Evolutionary conservation across 2,113 vertebrate species (phyloP), one percentile per base, ranked within the genome.

Genomic region (Melanotaenia duboulayi): DNA sequence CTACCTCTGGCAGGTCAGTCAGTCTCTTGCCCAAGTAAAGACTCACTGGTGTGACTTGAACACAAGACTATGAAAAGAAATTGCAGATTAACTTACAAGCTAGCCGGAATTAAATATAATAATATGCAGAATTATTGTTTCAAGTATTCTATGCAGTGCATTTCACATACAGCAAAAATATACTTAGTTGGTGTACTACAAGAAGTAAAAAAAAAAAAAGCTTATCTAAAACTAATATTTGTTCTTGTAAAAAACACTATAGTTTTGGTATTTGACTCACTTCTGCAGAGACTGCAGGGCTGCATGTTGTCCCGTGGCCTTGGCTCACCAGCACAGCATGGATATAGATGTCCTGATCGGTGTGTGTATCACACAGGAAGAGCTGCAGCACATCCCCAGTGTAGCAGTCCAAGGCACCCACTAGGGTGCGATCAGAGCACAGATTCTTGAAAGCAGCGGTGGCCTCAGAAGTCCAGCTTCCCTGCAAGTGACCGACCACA

Each of bases 281-380:
- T 49, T 71, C 44, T 93, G 92, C 89, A 35, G 90, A 9, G 19
- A 91, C 76, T 90, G 81, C 35, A 56, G 59, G 59, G 74, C 19
- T 72, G 28, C 94, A 96, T 40, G 92, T 5, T 0, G 90, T 65
- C 35, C 94, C 97, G 3, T 95, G 94, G 54, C 96, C 96, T 63
- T 90, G 87, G 37, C 83, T 81, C 57, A 91, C 85, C 67, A 99
- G 83, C 28, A 92, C 80, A 0, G 71, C 74, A 89, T 99, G 97
- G 55, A 97, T 81, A 76, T 97, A 98, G 72, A 96, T 0, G 25
- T 99, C 96, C 7, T 95, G 69, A 14, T 94, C 79, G 0, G 96
- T 94, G 71, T 90, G 91, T 0, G 97, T 98, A 88, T 99, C 96
- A 79, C 96, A 98, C 67, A 99, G 90, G 76, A 95, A 97, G 52